Percentiles rank a stretch among this genome's conserved stretches.
These are phyloP conservation scores for Trichechus manatus DNA, from an alignment of 2,113 vertebrate species.

Conservation along the genomic window DNA sequence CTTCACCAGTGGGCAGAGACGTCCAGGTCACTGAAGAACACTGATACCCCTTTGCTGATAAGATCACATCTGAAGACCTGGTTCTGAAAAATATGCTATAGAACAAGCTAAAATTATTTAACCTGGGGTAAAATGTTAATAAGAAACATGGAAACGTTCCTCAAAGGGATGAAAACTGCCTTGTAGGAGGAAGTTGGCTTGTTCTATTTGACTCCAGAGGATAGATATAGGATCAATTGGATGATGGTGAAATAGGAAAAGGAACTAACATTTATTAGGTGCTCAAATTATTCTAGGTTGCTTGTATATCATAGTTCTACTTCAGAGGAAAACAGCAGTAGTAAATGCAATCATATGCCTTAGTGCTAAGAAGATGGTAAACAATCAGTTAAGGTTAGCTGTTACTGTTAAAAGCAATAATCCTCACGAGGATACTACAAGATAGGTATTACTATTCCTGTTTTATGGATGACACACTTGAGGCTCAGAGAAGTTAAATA, in stretches of 20 bases:
- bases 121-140: not conserved
- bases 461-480: not conserved
- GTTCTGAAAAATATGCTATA: not conserved
- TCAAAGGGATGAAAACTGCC: not conserved
- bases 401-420: not conserved
- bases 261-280: not conserved
- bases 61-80: not conserved
- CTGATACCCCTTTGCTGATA: not conserved
- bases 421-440: not conserved
- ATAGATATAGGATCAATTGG: not conserved
- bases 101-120: not conserved
- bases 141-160: not conserved
- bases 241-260: not conserved
- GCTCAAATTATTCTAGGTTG: conserved; percentile 5
- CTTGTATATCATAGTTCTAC: not conserved
- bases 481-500: not conserved
- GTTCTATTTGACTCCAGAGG: not conserved
- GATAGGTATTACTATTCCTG: not conserved
- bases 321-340: not conserved
- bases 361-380: not conserved
- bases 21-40: not conserved
- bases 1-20: not conserved
- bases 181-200: conserved; percentile 41
- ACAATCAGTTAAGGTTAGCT: not conserved
- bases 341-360: not conserved